These are phyloP conservation scores for Trachops cirrhosus DNA, from an alignment of 2,797 vertebrate genomes.

Conservation along the genomic window DNA sequence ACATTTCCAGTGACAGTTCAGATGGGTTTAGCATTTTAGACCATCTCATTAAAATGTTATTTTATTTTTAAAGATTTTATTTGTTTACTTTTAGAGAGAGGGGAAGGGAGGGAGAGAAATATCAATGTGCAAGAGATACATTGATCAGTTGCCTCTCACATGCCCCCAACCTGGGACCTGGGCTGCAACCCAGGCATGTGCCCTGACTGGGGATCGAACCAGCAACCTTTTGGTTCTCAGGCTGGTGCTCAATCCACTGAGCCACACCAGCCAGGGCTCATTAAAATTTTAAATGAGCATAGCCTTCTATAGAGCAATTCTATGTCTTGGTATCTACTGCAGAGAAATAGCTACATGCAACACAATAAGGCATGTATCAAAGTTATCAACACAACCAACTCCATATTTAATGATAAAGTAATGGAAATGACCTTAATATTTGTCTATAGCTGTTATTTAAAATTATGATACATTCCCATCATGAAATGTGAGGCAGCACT, in stretches of 20 bases:
- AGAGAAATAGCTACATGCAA: not conserved
- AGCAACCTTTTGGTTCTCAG: no score
- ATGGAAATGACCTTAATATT: not conserved
- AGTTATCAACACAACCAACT: not conserved
- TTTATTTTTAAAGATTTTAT: no score
- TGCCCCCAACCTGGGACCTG: no score
- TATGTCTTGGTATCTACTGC: not conserved
- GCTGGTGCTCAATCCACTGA: no score
- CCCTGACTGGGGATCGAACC: no score
- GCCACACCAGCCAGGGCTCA: not conserved
- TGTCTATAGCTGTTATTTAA: not conserved
- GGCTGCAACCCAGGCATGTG: no score
- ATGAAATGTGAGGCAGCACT: not conserved
- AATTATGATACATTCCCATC: not conserved
- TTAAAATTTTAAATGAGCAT: constrained; percentile 15
- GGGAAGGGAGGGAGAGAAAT: no score
- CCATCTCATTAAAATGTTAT: not conserved
- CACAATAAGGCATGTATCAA: not conserved
- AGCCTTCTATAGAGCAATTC: not conserved
- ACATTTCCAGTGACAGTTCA: not conserved
- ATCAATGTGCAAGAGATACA: no score
- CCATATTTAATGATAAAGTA: not conserved
- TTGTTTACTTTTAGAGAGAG: no score
- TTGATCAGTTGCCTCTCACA: no score
- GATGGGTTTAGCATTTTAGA: not conserved